Evolutionary conservation across 2,888 invertebrate species (phyloP), one percentile per base, ranked within the genome.

Genomic region (Calameuta idolon): DNA sequence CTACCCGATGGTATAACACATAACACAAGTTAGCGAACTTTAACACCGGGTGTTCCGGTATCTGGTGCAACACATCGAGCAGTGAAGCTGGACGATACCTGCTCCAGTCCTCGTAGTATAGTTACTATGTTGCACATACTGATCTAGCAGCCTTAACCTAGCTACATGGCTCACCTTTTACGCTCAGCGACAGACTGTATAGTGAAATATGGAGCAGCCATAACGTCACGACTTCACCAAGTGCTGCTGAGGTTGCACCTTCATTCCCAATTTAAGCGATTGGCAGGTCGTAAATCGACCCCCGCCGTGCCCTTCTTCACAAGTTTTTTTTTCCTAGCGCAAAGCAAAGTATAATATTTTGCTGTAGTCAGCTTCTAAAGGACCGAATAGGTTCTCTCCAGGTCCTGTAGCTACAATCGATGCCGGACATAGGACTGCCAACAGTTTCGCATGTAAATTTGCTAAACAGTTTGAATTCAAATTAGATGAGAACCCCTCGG

Each of bases 211-310:
- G 77, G 76, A 34, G 35, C 73, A 55, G 76, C 77, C 69, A 77
- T 79, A 81, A 81, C 80, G 79, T 76, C 34, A 75, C 79, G 77
- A 73, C 76, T 79, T 80, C 80, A 79, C 76, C 77, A 75, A 83
- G 79, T 74, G 81, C 74, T 83, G 85, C 84, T 84, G 85, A 84
- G 80, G 77, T 80, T 80, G 83, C 84, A 82, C 75, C 79, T 69
- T n/a, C 55, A 69, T 15, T 33, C 40, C 33, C 15, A 76, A 76
- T 79, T 78, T 76, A 83, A 86, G 76, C 83, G 79, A 83, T 83
- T 80, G 83, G 80, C 78, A 74, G 79, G 75, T 80, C 84, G 78
- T 86, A 82, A 87, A 86, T 85, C 81, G 80, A 33, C 77, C 74
- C 78, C 76, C 75, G 81, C 37, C 76, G 37, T 73, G 69, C 74